Evolutionary conservation across 2,888 invertebrate genomes (phyloP), one percentile per base, ranked within the genome.

Genomic region (Microctonus aethiopoides): DNA sequence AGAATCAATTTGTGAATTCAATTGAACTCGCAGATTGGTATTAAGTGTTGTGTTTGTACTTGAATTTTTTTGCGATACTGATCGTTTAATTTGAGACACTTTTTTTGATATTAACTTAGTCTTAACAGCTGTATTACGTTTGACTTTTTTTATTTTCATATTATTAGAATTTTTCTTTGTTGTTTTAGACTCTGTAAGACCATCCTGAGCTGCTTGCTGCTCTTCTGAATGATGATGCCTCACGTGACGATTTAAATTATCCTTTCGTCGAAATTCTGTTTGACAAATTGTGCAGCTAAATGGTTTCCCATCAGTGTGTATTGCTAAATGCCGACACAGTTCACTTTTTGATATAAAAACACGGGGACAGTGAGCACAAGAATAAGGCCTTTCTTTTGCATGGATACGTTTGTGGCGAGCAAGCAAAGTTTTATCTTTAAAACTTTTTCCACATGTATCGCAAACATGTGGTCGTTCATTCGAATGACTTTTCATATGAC

Each of bases 231-330:
- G 95, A 67, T 93, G 92, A 84, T 94, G 93, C 67, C 92, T 90
- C 69, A 94, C 88, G 83, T 95, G 95, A 0, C 95, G 89, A 72
- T 91, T 90, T 71, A 95, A 88, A 82, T 95, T 95, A 83, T 95
- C 95, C 82, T 92, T 93, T 71, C 95, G 88, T 56, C 92, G 88
- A 81, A 94, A 94, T 51, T 89, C 89, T 9, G 91, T 91, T 41
- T 89, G 89, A 84, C 95, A 95, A 29, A 92, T 88, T 73, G 89
- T 89, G 82, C 95, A 95, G 22, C 90, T 90, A 80, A 91, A 95
- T 3, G 91, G 91, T 78, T 92, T 91, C 4, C 89, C 88, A 80
- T 91, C 94, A 93, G 82, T 63, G 75, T 88, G 88, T 52, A 85
- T 80, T 1, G 84, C 79, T 32, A 84, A 71, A 74, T 88, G 88